Conservation (phyloP, 1,140 invertebrate species). For the Goniozus legneri region DNA sequence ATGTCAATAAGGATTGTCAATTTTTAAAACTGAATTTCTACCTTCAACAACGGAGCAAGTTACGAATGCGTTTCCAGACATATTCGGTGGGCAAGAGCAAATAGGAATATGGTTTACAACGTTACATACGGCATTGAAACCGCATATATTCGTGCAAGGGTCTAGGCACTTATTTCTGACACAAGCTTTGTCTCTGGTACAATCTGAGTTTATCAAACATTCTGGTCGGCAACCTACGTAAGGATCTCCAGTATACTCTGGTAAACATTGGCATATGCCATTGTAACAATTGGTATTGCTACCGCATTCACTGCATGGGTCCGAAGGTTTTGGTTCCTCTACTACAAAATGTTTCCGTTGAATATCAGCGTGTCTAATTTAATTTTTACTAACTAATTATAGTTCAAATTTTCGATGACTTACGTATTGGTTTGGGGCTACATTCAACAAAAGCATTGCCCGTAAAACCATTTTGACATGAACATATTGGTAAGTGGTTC, state of each 20-base stretch:
- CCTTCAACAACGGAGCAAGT: slow-evolving; percentile 52
- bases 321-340: slow-evolving; percentile 6
- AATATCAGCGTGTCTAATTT: too few species aligned
- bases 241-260: slow-evolving; percentile 52
- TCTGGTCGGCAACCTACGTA: slow-evolving; percentile 62
- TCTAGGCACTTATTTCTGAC: slow-evolving; percentile 65
- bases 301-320: slow-evolving; percentile 50
- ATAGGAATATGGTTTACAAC: slow-evolving; percentile 67
- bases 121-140: slow-evolving; percentile 63
- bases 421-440: slow-evolving; percentile 39
- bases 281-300: slow-evolving; percentile 56
- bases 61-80: slow-evolving; percentile 67
- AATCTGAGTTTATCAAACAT: slow-evolving; percentile 66
- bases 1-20: too few species aligned
- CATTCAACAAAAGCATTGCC: slow-evolving; percentile 60
- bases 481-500: slow-evolving; percentile 59
- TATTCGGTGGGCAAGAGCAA: slow-evolving; percentile 63
- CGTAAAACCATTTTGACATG: slow-evolving; percentile 53
- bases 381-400: slow-evolving; percentile 1
- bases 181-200: slow-evolving; percentile 62
- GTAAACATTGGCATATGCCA: slow-evolving; percentile 50
- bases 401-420: slow-evolving; percentile 11
- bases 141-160: slow-evolving; percentile 68
- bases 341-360: slow-evolving; percentile 7
- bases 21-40: slow-evolving; percentile 16